Conservation (phyloP, 2,888 invertebrate genomes). For the Acanthosoma haemorrhoidale region DNA sequence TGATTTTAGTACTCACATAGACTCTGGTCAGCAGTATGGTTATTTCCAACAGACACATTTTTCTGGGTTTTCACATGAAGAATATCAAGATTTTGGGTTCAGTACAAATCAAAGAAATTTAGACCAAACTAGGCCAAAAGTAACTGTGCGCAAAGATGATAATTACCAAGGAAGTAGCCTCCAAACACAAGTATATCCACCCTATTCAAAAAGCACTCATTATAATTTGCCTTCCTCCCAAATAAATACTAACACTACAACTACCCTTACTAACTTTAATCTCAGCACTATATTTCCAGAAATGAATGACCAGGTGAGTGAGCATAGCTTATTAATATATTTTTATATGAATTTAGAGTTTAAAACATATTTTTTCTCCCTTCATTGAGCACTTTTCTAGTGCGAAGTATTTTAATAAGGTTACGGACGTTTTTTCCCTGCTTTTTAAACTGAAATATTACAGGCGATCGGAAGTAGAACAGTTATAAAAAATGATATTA, state of each 20-base stretch:
- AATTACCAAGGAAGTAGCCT: neutral
- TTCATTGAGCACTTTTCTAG: no score
- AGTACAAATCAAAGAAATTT: neutral
- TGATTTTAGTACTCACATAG: slow-evolving; percentile 8
- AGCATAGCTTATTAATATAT: no score
- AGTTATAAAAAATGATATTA: no score
- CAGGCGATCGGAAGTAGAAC: no score
- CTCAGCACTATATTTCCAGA: slow-evolving; percentile 78
- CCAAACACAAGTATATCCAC: neutral
- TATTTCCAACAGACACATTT: slow-evolving; percentile 25
- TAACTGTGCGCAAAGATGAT: neutral
- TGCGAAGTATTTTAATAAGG: no score
- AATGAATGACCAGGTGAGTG: slow-evolving; percentile 59
- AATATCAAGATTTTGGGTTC: slow-evolving; percentile 22
- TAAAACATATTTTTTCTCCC: no score
- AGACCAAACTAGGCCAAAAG: slow-evolving; percentile 12
- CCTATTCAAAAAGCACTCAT: slow-evolving; percentile 14
- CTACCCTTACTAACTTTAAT: slow-evolving; percentile 69
- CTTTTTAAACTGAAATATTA: no score
- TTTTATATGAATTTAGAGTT: no score
- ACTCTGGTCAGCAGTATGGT: slow-evolving; percentile 18
- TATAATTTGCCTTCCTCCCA: slow-evolving; percentile 13
- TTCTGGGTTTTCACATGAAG: slow-evolving; percentile 8
- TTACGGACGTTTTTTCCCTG: no score
- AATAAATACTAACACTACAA: slow-evolving; percentile 45